phyloP scores from a whole-genome alignment of 2,888 invertebrate genomes.

The Invenusta paracnida region DNA sequence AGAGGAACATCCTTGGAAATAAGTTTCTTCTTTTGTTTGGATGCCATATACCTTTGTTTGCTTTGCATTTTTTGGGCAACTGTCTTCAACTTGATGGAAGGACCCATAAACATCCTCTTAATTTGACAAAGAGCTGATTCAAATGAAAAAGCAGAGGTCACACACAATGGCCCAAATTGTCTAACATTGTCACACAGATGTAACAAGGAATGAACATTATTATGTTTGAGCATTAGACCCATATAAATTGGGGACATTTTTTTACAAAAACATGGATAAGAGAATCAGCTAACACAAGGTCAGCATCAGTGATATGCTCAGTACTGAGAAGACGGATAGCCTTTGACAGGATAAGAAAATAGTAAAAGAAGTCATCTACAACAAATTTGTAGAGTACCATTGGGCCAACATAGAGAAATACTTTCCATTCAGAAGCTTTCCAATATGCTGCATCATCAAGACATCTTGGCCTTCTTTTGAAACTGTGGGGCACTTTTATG shows the following conservation, averaged over 20 bases:
- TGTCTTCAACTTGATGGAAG: background rate
- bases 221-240: no score
- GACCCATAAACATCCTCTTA: background rate
- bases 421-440: background rate
- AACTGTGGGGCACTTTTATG: background rate
- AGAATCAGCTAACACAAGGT: background rate
- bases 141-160: background rate
- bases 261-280: background rate
- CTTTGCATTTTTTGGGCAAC: background rate
- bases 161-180: background rate
- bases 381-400: background rate
- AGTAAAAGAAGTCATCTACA: background rate
- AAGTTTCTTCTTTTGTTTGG: background rate
- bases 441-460: background rate
- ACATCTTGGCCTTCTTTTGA: background rate
- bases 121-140: conserved; percentile 2
- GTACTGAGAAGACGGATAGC: background rate
- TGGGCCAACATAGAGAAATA: background rate
- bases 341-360: background rate
- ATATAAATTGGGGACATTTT: no score
- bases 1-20: background rate
- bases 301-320: background rate
- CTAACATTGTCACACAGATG: background rate
- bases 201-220: background rate
- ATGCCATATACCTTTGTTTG: background rate